Evolutionary conservation across 2,888 invertebrate species (phyloP).

Genomic region (Sepioteuthis lessoniana): DNA sequence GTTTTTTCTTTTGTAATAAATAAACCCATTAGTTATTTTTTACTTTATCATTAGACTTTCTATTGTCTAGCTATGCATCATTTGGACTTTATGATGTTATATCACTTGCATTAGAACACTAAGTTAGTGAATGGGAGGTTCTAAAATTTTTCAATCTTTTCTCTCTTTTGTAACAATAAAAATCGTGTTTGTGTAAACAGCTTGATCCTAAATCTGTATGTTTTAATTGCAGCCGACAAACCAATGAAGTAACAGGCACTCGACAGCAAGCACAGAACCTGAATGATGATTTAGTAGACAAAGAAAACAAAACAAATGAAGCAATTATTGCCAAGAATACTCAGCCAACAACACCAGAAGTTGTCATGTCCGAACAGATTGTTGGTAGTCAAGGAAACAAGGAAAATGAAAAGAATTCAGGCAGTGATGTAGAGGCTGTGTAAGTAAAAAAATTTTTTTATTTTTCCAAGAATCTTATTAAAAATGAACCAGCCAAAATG

Average conservation of each 20-base stretch:
- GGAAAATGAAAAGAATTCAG: slow-evolving; percentile 47
- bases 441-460: background rate
- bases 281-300: slow-evolving; percentile 42
- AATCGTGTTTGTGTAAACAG: background rate
- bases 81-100: no score
- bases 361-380: slow-evolving; percentile 46
- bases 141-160: no score
- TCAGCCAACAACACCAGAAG: slow-evolving; percentile 45
- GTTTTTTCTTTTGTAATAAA: no score
- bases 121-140: no score
- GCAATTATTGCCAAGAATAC: slow-evolving; percentile 39
- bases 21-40: no score
- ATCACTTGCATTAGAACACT: no score
- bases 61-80: no score
- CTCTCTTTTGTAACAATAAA: no score
- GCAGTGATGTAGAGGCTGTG: slow-evolving; percentile 45
- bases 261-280: slow-evolving; percentile 39
- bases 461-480: background rate
- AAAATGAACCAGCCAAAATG: background rate
- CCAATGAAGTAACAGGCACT: slow-evolving; percentile 36
- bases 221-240: slow-evolving; percentile 38
- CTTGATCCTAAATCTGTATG: background rate
- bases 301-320: slow-evolving; percentile 47
- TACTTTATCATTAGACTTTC: no score
- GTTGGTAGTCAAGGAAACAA: slow-evolving; percentile 39